Percentiles rank a stretch among this genome's conserved stretches.
Conservation (phyloP, 1,140 invertebrate genomes). For the Panonychus citri region DNA sequence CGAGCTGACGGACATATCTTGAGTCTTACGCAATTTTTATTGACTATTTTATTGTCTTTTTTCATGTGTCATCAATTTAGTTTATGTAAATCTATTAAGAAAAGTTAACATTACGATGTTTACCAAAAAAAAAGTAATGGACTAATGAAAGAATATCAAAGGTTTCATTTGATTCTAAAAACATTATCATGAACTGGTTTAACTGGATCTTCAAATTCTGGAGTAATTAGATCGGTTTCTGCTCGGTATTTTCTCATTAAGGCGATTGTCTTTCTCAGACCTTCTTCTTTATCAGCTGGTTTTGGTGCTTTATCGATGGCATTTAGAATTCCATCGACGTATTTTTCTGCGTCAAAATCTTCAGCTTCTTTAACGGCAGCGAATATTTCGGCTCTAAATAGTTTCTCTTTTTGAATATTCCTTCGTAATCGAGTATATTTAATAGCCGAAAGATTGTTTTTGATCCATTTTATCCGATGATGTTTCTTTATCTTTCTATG, state of each 20-base stretch:
- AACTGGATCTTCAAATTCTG: conserved; percentile 6
- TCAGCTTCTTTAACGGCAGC: conserved; percentile 9
- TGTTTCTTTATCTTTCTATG: conserved; percentile 10
- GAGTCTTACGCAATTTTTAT: too few relatives aligned
- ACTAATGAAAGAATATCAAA: too few relatives aligned
- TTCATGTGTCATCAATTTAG: too few relatives aligned
- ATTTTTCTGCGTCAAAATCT: conserved; percentile 10
- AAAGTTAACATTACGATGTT: too few relatives aligned
- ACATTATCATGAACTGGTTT: too few relatives aligned
- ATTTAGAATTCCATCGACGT: conserved; percentile 9
- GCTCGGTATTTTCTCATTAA: conserved; percentile 5
- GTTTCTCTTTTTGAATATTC: conserved; percentile 10
- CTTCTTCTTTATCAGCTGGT: not conserved
- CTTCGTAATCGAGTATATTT: not conserved
- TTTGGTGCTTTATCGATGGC: conserved; percentile 9
- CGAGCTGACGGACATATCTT: too few relatives aligned
- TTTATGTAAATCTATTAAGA: too few relatives aligned
- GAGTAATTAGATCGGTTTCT: conserved; percentile 1
- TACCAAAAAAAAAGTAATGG: too few relatives aligned
- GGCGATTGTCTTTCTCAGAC: not conserved
- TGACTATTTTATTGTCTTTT: too few relatives aligned
- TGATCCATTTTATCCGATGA: conserved; percentile 7
- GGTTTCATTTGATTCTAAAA: too few relatives aligned
- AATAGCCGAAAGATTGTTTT: conserved; percentile 5
- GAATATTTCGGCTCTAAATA: conserved; percentile 10